A percentile compares a stretch with the other conserved stretches of the same genome.
Evolutionary conservation across 2,797 vertebrate species (phyloP).

Genomic region (Myoxocephalus aenaeus): DNA sequence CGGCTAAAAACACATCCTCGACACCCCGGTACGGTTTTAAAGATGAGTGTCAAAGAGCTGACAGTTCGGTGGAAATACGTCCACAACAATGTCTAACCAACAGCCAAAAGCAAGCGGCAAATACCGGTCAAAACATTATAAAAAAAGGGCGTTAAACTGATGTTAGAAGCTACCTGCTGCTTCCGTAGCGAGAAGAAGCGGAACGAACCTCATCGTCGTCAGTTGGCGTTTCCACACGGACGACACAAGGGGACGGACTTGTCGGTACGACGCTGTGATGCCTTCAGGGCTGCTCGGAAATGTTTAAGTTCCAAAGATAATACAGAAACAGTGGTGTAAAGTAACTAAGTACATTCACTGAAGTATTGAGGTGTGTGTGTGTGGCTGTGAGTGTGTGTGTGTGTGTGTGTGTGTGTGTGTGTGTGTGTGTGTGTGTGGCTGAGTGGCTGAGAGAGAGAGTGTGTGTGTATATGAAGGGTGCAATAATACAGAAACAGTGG

Average conservation of each 20-base stretch:
- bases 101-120: rapidly evolving
- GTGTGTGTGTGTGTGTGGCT: too few species aligned
- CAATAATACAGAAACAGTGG: too few species aligned
- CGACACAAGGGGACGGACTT: constrained; percentile 4
- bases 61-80: background rate
- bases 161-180: constrained; percentile 33
- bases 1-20: constrained; percentile 52
- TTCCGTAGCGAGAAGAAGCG: constrained; percentile 50
- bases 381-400: too few species aligned
- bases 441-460: too few species aligned
- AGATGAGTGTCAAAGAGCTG: rapidly evolving
- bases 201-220: background rate
- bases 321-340: background rate
- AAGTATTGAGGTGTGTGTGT: too few species aligned
- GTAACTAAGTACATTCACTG: too few species aligned
- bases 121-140: background rate
- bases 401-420: too few species aligned
- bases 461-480: too few species aligned
- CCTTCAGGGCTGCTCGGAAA: background rate
- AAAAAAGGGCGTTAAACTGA: background rate
- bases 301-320: background rate
- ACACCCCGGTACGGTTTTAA: background rate
- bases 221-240: constrained; percentile 59
- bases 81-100: background rate
- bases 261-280: constrained; percentile 63